Evolutionary conservation across 2,888 invertebrate genomes (phyloP).

Genomic region (Lepetodrilus schrolli): DNA sequence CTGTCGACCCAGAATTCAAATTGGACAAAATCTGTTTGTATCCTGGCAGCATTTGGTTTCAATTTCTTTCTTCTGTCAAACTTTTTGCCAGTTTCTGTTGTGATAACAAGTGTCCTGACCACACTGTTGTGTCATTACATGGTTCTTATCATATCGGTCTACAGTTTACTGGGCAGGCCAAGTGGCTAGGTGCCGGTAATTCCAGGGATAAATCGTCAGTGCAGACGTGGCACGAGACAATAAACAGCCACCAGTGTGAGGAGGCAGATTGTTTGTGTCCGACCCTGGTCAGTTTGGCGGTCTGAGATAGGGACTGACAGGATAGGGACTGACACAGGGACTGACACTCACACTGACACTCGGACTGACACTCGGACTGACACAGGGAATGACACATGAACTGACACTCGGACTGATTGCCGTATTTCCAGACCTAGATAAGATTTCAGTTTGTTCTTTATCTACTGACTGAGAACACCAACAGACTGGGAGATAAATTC

Average conservation of each 20-base stretch:
- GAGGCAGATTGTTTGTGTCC: constrained; percentile 19
- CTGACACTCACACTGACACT: background rate
- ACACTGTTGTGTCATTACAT: constrained; percentile 15
- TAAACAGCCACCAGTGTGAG: background rate
- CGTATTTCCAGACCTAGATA: background rate
- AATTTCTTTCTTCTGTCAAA: background rate
- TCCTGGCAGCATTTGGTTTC: constrained; percentile 11
- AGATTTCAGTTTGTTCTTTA: background rate
- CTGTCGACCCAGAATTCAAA: too few species aligned
- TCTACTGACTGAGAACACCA: too few species aligned
- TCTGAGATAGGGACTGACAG: background rate
- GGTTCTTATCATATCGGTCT: constrained; percentile 9
- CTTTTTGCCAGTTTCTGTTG: constrained; percentile 17
- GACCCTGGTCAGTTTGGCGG: constrained; percentile 3
- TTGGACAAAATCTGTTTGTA: background rate
- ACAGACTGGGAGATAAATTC: too few species aligned
- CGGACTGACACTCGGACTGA: background rate
- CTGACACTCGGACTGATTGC: background rate
- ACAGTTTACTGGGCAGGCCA: constrained; percentile 19
- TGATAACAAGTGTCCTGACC: constrained; percentile 11
- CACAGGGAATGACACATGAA: background rate
- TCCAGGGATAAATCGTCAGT: constrained; percentile 7
- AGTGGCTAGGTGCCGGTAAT: constrained; percentile 7
- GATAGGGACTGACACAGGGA: background rate
- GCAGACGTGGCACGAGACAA: background rate